Percentiles rank a stretch among this genome's conserved stretches.
Evolutionary conservation across 2,888 invertebrate genomes (phyloP).

Genomic region (Zelleria hepariella): DNA sequence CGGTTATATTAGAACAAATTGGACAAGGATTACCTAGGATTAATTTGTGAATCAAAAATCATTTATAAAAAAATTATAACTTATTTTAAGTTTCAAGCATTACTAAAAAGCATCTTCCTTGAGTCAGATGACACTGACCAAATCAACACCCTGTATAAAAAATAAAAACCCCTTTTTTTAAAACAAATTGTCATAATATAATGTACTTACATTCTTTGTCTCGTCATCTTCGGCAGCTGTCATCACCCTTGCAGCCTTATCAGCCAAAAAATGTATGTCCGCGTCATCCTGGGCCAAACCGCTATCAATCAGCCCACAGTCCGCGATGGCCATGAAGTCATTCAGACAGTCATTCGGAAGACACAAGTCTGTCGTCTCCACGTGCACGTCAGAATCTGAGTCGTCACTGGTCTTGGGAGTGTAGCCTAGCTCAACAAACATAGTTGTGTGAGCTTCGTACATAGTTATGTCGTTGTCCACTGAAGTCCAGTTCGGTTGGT

Average conservation of each 20-base stretch:
- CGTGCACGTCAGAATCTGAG: conserved; percentile 54
- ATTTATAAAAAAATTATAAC: no score
- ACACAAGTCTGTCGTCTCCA: conserved; percentile 56
- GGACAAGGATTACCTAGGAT: no score
- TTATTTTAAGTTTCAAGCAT: no score
- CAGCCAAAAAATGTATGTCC: conserved; percentile 53
- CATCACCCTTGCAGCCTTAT: conserved; percentile 60
- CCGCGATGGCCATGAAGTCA: conserved; percentile 57
- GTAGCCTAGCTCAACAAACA: conserved; percentile 39
- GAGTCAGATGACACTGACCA: no score
- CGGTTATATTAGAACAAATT: no score
- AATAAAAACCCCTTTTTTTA: no score
- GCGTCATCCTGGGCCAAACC: conserved; percentile 45
- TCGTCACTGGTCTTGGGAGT: conserved; percentile 47
- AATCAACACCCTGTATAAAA: no score
- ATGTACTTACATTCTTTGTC: conserved; percentile 17
- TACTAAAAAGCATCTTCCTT: no score
- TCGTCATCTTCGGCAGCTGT: conserved; percentile 50
- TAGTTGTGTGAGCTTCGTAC: conserved; percentile 65
- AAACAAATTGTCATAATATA: no score
- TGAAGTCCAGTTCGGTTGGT: conserved; percentile 28
- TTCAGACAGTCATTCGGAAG: conserved; percentile 60
- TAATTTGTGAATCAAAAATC: no score
- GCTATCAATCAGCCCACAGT: conserved; percentile 41
- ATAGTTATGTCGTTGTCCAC: conserved; percentile 62